These are phyloP conservation scores for Rhabdophis nuchalis DNA, from an alignment of 2,797 vertebrate genomes.

Conservation along the genomic window DNA sequence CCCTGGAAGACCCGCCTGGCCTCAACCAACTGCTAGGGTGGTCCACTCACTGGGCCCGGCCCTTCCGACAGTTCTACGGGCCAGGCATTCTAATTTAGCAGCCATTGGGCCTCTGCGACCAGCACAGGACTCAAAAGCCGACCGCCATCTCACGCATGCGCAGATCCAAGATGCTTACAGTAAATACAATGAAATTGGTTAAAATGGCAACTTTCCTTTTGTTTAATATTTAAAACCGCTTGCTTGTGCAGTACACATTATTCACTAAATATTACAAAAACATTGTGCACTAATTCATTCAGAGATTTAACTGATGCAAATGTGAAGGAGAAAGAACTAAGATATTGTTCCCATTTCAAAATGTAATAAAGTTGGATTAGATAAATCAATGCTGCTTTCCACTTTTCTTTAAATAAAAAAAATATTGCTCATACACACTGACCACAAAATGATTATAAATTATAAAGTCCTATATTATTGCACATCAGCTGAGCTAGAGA, in stretches of 20 bases:
- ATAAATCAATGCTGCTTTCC: not conserved
- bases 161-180: too few relatives aligned
- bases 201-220: too few relatives aligned
- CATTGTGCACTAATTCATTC: not conserved
- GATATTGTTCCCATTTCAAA: not conserved
- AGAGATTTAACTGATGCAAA: not conserved
- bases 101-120: too few relatives aligned
- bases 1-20: too few relatives aligned
- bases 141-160: too few relatives aligned
- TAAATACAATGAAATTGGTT: too few relatives aligned
- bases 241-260: not conserved
- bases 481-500: not conserved
- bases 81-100: too few relatives aligned
- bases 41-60: too few relatives aligned
- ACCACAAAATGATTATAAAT: not conserved
- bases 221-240: not conserved
- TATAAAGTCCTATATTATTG: not conserved
- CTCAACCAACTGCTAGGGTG: too few relatives aligned
- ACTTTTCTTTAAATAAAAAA: not conserved
- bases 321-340: not conserved
- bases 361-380: not conserved
- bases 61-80: too few relatives aligned
- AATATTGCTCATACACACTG: not conserved
- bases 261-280: not conserved
- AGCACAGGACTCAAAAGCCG: too few relatives aligned